These are phyloP conservation scores for Antheraea pernyi DNA, from an alignment of 1,140 invertebrate genomes.

Conservation along the genomic window DNA sequence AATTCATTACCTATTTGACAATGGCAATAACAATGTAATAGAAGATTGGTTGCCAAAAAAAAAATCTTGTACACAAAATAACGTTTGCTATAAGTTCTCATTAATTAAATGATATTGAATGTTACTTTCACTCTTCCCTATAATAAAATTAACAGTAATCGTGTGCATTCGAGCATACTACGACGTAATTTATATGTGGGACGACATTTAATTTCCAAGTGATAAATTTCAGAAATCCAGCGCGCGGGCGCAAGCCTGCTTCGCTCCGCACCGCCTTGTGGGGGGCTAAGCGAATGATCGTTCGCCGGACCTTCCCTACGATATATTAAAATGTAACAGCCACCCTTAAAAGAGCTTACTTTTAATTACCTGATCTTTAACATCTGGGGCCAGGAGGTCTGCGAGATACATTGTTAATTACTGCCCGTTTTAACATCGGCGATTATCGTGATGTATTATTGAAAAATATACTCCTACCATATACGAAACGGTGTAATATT, in stretches of 20 bases:
- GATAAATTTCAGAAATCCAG: slow-evolving; percentile 54
- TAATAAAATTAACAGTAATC: slow-evolving; percentile 38
- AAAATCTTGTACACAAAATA: no score
- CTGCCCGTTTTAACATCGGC: not conserved
- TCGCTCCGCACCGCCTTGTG: slow-evolving; percentile 35
- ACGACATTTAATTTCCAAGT: slow-evolving; percentile 56
- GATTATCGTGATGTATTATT: not conserved
- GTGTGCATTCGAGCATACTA: slow-evolving; percentile 37
- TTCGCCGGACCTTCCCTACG: slow-evolving; percentile 22
- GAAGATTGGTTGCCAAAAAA: no score
- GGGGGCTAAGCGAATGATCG: slow-evolving; percentile 53
- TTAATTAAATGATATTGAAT: no score
- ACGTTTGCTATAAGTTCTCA: no score
- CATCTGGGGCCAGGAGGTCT: slow-evolving; percentile 50
- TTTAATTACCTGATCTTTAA: slow-evolving; percentile 65
- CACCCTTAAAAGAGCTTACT: slow-evolving; percentile 61
- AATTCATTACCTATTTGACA: no score
- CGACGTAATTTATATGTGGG: slow-evolving; percentile 52
- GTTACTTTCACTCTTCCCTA: not conserved
- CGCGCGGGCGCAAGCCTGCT: slow-evolving; percentile 22
- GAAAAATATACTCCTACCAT: not conserved
- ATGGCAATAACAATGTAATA: no score
- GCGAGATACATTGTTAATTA: not conserved
- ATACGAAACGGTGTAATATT: not conserved
- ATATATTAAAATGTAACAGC: slow-evolving; percentile 60